Percentiles rank a stretch among this genome's conserved stretches.
Evolutionary conservation across 2,113 vertebrate species (phyloP).

Genomic region (Acrocephalus arundinaceus): DNA sequence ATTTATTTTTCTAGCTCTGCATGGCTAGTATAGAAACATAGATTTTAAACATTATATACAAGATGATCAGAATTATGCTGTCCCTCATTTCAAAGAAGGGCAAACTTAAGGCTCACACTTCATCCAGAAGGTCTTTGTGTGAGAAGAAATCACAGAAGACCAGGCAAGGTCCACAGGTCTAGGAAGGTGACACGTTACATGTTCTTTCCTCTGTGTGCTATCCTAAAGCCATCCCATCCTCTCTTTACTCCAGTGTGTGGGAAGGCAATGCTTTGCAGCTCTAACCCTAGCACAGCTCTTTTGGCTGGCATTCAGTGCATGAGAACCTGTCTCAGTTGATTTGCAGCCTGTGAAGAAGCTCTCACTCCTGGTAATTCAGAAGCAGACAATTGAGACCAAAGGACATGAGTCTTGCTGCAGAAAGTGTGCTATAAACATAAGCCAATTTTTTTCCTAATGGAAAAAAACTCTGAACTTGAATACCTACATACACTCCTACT

Average conservation of each 20-base stretch:
- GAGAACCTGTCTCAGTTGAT: background rate
- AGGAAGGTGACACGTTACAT: background rate
- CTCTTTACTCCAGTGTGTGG: background rate
- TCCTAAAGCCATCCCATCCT: background rate
- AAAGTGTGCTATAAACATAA: background rate
- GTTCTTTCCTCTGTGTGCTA: background rate
- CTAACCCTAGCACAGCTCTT: background rate
- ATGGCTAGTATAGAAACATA: background rate
- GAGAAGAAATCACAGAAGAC: background rate
- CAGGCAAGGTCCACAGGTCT: background rate
- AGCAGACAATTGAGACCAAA: background rate
- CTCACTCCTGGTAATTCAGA: background rate
- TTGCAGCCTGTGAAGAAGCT: background rate
- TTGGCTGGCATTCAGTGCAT: background rate
- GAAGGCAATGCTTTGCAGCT: background rate
- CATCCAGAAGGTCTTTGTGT: background rate
- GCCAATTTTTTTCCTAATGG: background rate
- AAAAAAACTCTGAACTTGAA: background rate
- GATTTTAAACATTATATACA: slow-evolving; percentile 2
- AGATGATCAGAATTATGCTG: background rate
- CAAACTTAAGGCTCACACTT: background rate
- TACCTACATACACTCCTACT: background rate
- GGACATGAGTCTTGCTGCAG: background rate
- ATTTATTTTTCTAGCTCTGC: slow-evolving; percentile 14
- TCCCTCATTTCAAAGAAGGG: background rate